Conservation (phyloP, 2,888 invertebrate genomes). For the Encarsia formosa region DNA sequence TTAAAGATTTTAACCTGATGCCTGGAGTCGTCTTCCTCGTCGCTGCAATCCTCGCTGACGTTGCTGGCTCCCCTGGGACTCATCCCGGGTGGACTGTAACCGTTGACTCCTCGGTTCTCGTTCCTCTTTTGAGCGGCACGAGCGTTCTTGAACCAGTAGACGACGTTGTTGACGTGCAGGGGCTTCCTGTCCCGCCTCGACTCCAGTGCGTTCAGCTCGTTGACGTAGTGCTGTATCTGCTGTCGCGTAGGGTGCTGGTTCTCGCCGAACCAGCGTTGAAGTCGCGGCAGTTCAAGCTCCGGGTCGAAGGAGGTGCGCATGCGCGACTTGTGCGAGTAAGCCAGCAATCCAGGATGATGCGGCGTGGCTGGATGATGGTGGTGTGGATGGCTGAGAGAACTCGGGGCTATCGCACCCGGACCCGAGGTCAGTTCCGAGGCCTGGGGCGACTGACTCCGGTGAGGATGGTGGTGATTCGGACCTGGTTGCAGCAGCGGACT, state of each 20-base stretch:
- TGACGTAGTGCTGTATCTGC: conserved; percentile 93
- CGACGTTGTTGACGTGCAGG: conserved; percentile 91
- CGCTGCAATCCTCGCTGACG: conserved; percentile 50
- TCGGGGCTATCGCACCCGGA: conserved; percentile 46
- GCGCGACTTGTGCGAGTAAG: conserved; percentile 72
- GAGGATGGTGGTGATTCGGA: conserved; percentile 37
- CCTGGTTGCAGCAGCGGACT: conserved; percentile 42
- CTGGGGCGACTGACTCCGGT: conserved; percentile 15
- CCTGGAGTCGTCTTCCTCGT: conserved; percentile 55
- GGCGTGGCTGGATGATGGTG: conserved; percentile 18
- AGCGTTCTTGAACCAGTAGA: conserved; percentile 97
- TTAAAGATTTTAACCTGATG: conserved; percentile 43
- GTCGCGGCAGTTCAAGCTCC: conserved; percentile 89
- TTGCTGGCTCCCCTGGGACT: conserved; percentile 50
- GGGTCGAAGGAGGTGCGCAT: conserved; percentile 98
- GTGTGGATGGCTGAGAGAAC: conserved; percentile 47
- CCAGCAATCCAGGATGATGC: conserved; percentile 65
- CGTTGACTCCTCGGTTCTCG: conserved; percentile 57
- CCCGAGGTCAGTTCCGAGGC: not conserved
- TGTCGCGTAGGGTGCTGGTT: conserved; percentile 96
- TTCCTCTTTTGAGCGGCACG: conserved; percentile 92
- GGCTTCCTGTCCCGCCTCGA: conserved; percentile 90
- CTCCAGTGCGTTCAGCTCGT: conserved; percentile 87
- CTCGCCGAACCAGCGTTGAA: conserved; percentile 95
- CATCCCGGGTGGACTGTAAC: conserved; percentile 49